Base-by-base conservation (phyloP, 2,797 vertebrate species). In the Miichthys miiuy region DNA sequence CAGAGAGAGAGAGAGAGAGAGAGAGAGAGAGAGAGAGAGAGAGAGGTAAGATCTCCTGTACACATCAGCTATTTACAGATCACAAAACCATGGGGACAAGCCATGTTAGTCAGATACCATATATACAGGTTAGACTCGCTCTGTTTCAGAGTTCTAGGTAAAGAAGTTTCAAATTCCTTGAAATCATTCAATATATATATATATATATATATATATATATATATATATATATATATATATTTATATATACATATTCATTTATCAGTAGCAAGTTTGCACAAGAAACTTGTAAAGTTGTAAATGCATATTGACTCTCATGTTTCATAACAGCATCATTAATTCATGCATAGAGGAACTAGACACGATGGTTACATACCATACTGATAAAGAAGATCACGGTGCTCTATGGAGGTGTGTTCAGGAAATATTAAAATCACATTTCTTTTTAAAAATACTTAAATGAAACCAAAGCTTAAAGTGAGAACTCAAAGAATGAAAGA, bases 281-380 rank as follows among this genome's bases (percentile, higher is more conserved):
- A 87, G 80, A 88, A 90, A 91, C 88, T 64, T 88, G 87, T 81
- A 62, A 84, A 83, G 72, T 44, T 85, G 38, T 75, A 83, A 91
- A 93, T 91, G 92, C 89, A 91, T 90, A 93, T 91, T 25, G 77
- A 92, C 81, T 81, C 65, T 72, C 85, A 77, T 82, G 80, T 82
- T 84, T 88, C 79, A 87, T 77, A 87, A 91, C 83, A 91, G 88
- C 74, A 48, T 89, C 76, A 80, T 92, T 80, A 88, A 80, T 86
- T 91, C 94, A 95, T 95, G 94, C 93, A 95, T 94, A 95, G 93
- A 91, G 86, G 88, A 87, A 91, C 89, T 79, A 85, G 88, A 90
- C 86, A 93, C 88, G 83, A 87, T 52, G 79, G 82, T 88, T 93
- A 92, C 92, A 91, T 88, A 82, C 88, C 84, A 89, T 81, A 89